A percentile compares a stretch with the other conserved stretches of the same genome.
Evolutionary conservation across 2,888 invertebrate species (phyloP).

Genomic region (Caenorhabditis plicata): DNA sequence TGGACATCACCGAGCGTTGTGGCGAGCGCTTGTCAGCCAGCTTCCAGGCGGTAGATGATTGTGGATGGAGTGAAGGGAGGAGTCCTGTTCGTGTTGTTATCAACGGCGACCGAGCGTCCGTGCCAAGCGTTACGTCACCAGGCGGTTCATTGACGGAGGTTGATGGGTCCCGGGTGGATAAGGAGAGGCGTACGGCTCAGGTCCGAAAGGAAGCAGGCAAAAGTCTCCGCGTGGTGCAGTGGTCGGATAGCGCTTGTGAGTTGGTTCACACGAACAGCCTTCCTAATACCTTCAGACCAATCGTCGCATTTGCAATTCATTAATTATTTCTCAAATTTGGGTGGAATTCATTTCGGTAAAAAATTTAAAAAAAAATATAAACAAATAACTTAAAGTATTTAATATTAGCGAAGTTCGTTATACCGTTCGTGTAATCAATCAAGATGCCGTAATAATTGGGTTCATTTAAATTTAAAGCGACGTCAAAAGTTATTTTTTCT

Average conservation of each 20-base stretch:
- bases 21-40: constrained; percentile 45
- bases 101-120: constrained; percentile 43
- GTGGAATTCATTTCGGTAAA: no score
- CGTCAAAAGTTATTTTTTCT: no score
- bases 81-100: constrained; percentile 23
- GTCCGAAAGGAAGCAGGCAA: constrained; percentile 56
- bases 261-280: constrained; percentile 16
- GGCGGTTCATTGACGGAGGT: constrained; percentile 28
- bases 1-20: constrained; percentile 34
- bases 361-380: no score
- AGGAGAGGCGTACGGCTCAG: constrained; percentile 52
- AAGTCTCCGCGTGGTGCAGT: constrained; percentile 53
- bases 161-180: constrained; percentile 33
- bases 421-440: no score
- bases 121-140: constrained; percentile 45
- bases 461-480: no score
- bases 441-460: no score
- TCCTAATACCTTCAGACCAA: constrained; percentile 31
- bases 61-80: constrained; percentile 44
- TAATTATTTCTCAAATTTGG: no score
- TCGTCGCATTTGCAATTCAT: no score
- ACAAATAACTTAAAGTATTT: no score
- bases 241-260: constrained; percentile 41
- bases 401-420: no score
- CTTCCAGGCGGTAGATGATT: constrained; percentile 39